phyloP scores from a whole-genome alignment of 2,888 invertebrate genomes.

The Luperina nickerlii region DNA sequence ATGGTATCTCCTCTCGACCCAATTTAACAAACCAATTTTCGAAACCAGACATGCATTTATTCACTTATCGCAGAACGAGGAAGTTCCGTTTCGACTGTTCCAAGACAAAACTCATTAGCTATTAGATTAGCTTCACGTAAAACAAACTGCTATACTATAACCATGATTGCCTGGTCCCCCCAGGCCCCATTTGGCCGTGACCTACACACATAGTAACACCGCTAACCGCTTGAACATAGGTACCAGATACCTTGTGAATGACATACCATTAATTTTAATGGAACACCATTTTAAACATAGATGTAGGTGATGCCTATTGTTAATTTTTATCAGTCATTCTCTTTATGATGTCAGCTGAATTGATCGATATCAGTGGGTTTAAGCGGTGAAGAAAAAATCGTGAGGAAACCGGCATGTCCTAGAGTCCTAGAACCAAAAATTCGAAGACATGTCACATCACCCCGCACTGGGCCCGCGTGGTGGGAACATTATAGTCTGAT shows the following conservation, averaged over 20 bases:
- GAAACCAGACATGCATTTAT: slow-evolving; percentile 9
- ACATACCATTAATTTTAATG: slow-evolving; percentile 61
- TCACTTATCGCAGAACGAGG: slow-evolving; percentile 21
- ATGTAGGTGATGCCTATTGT: slow-evolving; percentile 3
- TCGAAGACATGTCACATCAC: neutral
- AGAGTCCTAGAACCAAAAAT: neutral
- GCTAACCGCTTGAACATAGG: slow-evolving; percentile 26
- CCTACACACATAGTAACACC: slow-evolving; percentile 52
- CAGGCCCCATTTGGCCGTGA: slow-evolving; percentile 56
- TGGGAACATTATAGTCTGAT: neutral
- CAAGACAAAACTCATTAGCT: slow-evolving; percentile 55
- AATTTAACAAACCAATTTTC: neutral
- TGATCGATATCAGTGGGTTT: neutral
- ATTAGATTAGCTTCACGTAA: slow-evolving; percentile 57
- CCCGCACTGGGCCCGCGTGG: neutral
- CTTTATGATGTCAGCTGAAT: slow-evolving; percentile 21
- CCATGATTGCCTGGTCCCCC: slow-evolving; percentile 54
- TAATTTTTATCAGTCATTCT: slow-evolving; percentile 5
- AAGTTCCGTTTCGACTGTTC: slow-evolving; percentile 45
- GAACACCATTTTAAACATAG: slow-evolving; percentile 34
- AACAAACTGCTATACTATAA: slow-evolving; percentile 57
- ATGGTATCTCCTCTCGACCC: neutral
- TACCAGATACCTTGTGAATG: slow-evolving; percentile 47
- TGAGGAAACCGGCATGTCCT: neutral
- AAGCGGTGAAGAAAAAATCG: neutral